phyloP scores from a whole-genome alignment of 2,797 vertebrate genomes.

The Botia kubotai region DNA sequence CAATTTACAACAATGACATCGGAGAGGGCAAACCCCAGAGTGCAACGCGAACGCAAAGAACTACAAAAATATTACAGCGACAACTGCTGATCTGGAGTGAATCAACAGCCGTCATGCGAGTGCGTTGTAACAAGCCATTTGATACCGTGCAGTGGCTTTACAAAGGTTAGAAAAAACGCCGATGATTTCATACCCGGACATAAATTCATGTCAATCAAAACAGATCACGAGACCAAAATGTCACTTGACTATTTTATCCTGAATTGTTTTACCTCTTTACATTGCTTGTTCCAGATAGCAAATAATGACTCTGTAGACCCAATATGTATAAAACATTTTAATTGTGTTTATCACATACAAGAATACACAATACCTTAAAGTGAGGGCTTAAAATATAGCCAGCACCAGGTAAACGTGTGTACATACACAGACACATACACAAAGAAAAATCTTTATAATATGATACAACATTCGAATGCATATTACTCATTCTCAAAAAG shows the following conservation, averaged over 20 bases:
- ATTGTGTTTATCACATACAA: constrained; percentile 89
- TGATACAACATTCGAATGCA: constrained; percentile 78
- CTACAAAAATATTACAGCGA: constrained; percentile 14
- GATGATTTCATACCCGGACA: too few relatives aligned
- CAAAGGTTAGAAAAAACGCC: too few relatives aligned
- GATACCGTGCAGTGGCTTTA: too few relatives aligned
- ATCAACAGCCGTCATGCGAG: too few relatives aligned
- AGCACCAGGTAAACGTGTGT: constrained; percentile 77
- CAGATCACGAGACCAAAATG: too few relatives aligned
- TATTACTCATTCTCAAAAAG: constrained; percentile 75
- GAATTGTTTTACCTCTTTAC: too few relatives aligned
- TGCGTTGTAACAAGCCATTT: too few relatives aligned
- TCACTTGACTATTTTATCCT: too few relatives aligned
- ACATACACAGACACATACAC: constrained; percentile 65
- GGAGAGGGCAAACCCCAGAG: constrained; percentile 32
- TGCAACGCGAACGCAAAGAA: background rate
- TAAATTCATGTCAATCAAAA: too few relatives aligned
- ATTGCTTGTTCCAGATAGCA: background rate
- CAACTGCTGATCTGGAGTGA: constrained; percentile 27
- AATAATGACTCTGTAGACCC: constrained; percentile 55
- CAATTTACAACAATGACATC: constrained; percentile 26
- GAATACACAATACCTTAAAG: constrained; percentile 82
- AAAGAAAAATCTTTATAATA: constrained; percentile 71
- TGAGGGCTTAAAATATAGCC: constrained; percentile 75
- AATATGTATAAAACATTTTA: constrained; percentile 86